phyloP scores from a whole-genome alignment of 1,140 invertebrate genomes.

The Pseudomyrmex sp. region DNA sequence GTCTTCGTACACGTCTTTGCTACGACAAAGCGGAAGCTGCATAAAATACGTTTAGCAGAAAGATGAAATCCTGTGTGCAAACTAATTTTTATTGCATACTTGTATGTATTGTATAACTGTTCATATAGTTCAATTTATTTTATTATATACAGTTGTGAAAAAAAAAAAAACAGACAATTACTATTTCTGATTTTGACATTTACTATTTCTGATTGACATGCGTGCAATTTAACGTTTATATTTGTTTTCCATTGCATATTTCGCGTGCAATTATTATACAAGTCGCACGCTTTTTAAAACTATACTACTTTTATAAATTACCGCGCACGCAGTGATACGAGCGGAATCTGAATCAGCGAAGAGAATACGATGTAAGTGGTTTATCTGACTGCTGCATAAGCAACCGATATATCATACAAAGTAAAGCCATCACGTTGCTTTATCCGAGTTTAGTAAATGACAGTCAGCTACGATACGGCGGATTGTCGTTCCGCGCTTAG shows the following conservation, averaged over 20 bases:
- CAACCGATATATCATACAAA: slow-evolving; percentile 39
- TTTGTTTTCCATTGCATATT: no score
- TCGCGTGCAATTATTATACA: no score
- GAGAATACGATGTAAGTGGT: slow-evolving; percentile 10
- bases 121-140: background rate
- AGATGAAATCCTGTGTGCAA: background rate
- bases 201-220: background rate
- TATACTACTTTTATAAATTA: background rate
- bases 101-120: background rate
- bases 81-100: background rate
- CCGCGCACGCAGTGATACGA: background rate
- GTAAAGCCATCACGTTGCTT: slow-evolving; percentile 51
- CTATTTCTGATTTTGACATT: background rate
- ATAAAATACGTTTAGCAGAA: background rate
- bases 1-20: no score
- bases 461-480: slow-evolving; percentile 5
- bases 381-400: slow-evolving; percentile 28
- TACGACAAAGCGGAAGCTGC: background rate
- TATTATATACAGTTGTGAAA: no score
- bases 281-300: background rate
- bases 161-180: background rate
- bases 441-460: slow-evolving; percentile 52
- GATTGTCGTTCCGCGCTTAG: slow-evolving; percentile 32
- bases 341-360: slow-evolving; percentile 20
- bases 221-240: background rate